These are phyloP conservation scores for Xylocopa sonorina DNA, from an alignment of 1,140 invertebrate genomes.

Conservation along the genomic window DNA sequence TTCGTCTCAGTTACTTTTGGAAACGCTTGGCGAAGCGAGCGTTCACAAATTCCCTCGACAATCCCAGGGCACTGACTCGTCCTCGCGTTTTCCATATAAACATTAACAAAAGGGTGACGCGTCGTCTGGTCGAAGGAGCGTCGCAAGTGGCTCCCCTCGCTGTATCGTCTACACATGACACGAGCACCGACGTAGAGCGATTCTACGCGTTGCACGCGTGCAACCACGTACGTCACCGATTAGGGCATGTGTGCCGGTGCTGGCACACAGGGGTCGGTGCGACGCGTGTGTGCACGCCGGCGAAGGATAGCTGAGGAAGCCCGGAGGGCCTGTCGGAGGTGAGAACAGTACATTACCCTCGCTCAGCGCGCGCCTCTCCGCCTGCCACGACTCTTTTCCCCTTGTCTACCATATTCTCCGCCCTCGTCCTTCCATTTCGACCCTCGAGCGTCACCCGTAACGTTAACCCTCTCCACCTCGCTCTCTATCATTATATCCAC, in stretches of 20 bases:
- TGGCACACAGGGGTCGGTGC: background rate
- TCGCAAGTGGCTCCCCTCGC: slow-evolving; percentile 27
- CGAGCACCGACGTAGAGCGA: slow-evolving; percentile 32
- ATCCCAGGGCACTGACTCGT: too few relatives aligned
- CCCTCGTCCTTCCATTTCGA: slow-evolving; percentile 34
- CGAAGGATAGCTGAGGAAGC: slow-evolving; percentile 64
- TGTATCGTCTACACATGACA: slow-evolving; percentile 18
- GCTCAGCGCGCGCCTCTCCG: slow-evolving; percentile 54
- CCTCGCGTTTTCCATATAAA: background rate
- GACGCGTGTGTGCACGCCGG: slow-evolving; percentile 34
- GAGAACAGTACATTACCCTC: slow-evolving; percentile 75
- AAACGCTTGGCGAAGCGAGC: background rate
- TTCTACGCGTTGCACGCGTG: slow-evolving; percentile 28
- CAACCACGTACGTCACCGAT: slow-evolving; percentile 36
- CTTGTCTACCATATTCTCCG: slow-evolving; percentile 48
- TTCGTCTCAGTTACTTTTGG: too few relatives aligned
- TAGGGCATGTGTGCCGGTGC: slow-evolving; percentile 10
- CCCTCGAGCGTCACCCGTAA: slow-evolving; percentile 34
- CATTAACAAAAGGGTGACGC: background rate
- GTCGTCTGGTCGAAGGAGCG: background rate
- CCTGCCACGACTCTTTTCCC: slow-evolving; percentile 54
- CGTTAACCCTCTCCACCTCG: slow-evolving; percentile 19
- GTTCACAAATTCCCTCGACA: background rate
- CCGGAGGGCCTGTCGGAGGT: slow-evolving; percentile 73
- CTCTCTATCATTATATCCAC: slow-evolving; percentile 67